Evolutionary conservation across 2,113 vertebrate genomes (phyloP).

Genomic region (Alaudala cheleensis): DNA sequence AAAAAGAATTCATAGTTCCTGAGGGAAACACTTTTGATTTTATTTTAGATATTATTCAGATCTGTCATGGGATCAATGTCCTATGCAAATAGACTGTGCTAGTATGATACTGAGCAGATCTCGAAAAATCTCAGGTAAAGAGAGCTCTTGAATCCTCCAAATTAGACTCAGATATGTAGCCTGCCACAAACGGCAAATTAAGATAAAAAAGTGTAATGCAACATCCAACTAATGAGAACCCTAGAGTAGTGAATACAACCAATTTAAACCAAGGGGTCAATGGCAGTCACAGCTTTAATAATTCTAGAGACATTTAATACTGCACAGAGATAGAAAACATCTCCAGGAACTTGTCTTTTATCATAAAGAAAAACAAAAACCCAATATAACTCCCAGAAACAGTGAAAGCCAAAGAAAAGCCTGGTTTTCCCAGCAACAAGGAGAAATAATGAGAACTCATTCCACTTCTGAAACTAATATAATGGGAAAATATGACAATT

Average conservation of each 20-base stretch:
- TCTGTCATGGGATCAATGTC: neutral
- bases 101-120: neutral
- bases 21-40: neutral
- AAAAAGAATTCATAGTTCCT: neutral
- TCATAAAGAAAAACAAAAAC: neutral
- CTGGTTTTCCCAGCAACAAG: neutral
- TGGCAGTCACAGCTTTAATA: neutral
- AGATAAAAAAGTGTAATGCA: neutral
- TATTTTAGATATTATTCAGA: neutral
- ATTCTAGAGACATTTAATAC: neutral
- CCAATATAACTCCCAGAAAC: neutral
- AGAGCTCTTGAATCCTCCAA: neutral
- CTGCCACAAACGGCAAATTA: constrained; percentile 19
- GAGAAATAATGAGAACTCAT: neutral
- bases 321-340: neutral
- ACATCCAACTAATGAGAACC: constrained; percentile 37
- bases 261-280: constrained; percentile 15
- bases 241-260: neutral
- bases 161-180: neutral
- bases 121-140: neutral
- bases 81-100: neutral
- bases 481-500: neutral
- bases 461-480: neutral
- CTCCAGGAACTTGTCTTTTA: neutral
- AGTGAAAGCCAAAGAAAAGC: neutral